Evolutionary conservation across 2,113 vertebrate species (phyloP), one percentile per base, ranked within the genome.

Genomic region (Emydura subglobosa): DNA sequence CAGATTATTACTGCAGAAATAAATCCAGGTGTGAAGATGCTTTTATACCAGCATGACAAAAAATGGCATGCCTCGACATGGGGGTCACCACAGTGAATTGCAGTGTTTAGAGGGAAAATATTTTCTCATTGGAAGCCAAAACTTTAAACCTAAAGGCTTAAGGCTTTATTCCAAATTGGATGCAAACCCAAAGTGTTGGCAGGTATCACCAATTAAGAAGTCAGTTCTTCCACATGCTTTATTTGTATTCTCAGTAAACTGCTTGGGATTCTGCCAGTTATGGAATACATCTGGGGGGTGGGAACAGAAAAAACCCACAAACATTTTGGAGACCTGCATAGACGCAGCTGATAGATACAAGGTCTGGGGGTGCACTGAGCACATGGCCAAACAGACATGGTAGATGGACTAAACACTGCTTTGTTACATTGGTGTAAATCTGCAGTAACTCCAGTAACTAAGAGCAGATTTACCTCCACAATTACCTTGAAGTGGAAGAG

Each of bases 101-200:
- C 59, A 54, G 24, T 39, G 51, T 74, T 90, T 89, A 55, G 88
- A 42, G 1, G 7, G 31, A 55, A 59, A 34, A 44, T 17, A 95
- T 47, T 94, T 94, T 97, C 34, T 83, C 6, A 34, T 9, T 88
- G 25, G 34, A 83, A 96, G 29, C 5, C 84, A 91, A 92, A 47
- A 79, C 79, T 42, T 53, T 53, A 53, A 53, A 82, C 4, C 54
- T 88, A 84, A 91, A 61, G 47, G 29, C 61, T n/a, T 10, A 34
- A 91, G 57, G 7, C 22, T 95, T 88, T 25, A 44, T 11, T 96
- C 29, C 61, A 92, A 90, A 68, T 16, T 95, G 39, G 47, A 83
- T 83, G 44, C 61, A 50, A 95, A 90, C 31, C 2, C 24, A 88
- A 85, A 10, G n/a, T 93, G 88, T 44, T 95, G 87, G 42, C 74